Evolutionary conservation across 2,888 invertebrate genomes (phyloP), one percentile per base, ranked within the genome.

Genomic region (Synergus laeviventris): DNA sequence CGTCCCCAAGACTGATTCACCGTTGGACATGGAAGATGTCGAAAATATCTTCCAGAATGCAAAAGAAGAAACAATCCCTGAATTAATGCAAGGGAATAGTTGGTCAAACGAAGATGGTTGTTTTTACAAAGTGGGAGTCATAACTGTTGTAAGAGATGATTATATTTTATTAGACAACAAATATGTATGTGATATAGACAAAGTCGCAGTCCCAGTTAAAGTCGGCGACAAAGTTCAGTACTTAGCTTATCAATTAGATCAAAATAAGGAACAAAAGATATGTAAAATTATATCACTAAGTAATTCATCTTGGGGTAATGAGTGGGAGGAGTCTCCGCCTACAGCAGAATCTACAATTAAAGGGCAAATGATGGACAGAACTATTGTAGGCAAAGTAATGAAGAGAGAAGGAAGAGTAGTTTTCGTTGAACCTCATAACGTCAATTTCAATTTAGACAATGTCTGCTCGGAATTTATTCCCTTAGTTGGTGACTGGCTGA

Each of bases 401-500:
- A 86, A 83, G 78, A 86, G 92, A 16, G 84, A 91, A 24, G 91
- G 90, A 21, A 86, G 93, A 82, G 81, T 86, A 21, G 83, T 92
- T 16, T 84, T 88, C 16, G 91, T 95, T 0, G 92, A 93, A 74
- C 93, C 93, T 14, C 92, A 91, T 83, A 91, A 93, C 76, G 86
- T 94, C n/a, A 91, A 90, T 75, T 91, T 95, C 73, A 92, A 93
- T 86, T 91, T 96, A 73, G 94, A 96, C 86, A 89, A 92, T 70
- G 92, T 95, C 0, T 90, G 92, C 81, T 92, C 94, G 2, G 93
- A 93, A 74, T 95, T 96, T 88, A 89, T 95, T 59, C 96, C 96
- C 1, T 90, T 94, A 21, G 91, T 93, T 80, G 96, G 96, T 2
- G 96, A 96, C 88, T 94, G 94, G 92, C 86, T 96, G 24, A 93